These are phyloP conservation scores for Epirrhoe tristata DNA, from an alignment of 2,888 invertebrate genomes.

Conservation along the genomic window DNA sequence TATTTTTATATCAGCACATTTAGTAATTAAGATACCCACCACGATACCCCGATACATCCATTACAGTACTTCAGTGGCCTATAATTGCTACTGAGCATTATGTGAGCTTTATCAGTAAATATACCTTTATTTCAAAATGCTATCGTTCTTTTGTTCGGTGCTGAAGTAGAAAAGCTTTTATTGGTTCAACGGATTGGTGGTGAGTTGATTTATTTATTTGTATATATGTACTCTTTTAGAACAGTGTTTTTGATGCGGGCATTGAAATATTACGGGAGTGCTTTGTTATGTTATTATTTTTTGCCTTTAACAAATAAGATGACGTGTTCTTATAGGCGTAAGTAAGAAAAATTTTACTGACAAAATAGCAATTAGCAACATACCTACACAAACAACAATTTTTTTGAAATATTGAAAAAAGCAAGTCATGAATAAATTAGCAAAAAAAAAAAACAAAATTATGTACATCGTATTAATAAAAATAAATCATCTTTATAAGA, in stretches of 20 bases:
- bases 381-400: background rate
- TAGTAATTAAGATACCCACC: constrained; percentile 74
- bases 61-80: constrained; percentile 67
- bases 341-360: too few species aligned
- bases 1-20: constrained; percentile 59
- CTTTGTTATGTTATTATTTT: background rate
- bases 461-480: too few species aligned
- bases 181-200: constrained; percentile 36
- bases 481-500: too few species aligned
- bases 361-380: too few species aligned
- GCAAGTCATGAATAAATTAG: too few species aligned
- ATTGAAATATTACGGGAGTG: background rate
- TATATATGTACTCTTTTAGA: background rate
- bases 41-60: constrained; percentile 65
- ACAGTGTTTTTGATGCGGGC: constrained; percentile 6
- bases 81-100: constrained; percentile 67
- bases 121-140: constrained; percentile 60
- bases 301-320: too few species aligned
- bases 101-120: constrained; percentile 62
- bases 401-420: background rate
- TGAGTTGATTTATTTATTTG: constrained; percentile 39
- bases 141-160: constrained; percentile 46
- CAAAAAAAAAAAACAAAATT: too few species aligned
- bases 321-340: too few species aligned
- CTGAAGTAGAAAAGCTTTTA: constrained; percentile 35